Evolutionary conservation across 2,113 vertebrate genomes (phyloP), one percentile per base, ranked within the genome.

Genomic region (Nestor notabilis): DNA sequence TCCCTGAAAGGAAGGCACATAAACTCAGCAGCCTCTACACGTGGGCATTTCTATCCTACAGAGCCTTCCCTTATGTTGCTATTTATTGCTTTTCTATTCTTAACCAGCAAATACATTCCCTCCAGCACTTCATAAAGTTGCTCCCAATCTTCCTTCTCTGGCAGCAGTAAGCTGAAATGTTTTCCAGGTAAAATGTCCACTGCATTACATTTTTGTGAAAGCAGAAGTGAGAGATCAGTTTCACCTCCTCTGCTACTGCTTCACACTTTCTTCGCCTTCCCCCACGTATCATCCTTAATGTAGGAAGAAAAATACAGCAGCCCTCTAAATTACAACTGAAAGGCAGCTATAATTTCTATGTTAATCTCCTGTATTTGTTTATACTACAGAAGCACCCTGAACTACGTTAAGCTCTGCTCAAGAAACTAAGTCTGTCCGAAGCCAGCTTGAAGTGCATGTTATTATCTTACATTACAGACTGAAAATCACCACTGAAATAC

Each of bases 221-320:
- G 27, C 17, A 46, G n/a, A 71, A 81, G 52, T 0, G 0, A 87
- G 24, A 23, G 24, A 44, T 58, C 37, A 49, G 44, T n/a, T 74
- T 50, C 2, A 66, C 2, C 15, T 65, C 23, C 58, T 71, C 46
- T 50, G 17, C 47, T 75, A 53, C 35, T 58, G 43, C 33, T 60
- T 60, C 1, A 1, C 5, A 7, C 7, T 65, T 63, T 23, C n/a
- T 61, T 43, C 19, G 20, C 20, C 7, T 75, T 49, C 17, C 18
- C 19, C 13, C 17, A 17, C 0, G 0, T 0, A 29, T 5, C 61
- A 69, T 6, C 56, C 78, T 41, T 27, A 70, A 68, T 44, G 60
- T 47, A 68, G 4, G 5, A 94, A 31, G 29, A 71, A 89, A 83
- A 86, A 47, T 17, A 77, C 37, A 63, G 37, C 12, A 90, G 11